Evolutionary conservation across 2,797 vertebrate species (phyloP).

Genomic region (Hydrolagus colliei): DNA sequence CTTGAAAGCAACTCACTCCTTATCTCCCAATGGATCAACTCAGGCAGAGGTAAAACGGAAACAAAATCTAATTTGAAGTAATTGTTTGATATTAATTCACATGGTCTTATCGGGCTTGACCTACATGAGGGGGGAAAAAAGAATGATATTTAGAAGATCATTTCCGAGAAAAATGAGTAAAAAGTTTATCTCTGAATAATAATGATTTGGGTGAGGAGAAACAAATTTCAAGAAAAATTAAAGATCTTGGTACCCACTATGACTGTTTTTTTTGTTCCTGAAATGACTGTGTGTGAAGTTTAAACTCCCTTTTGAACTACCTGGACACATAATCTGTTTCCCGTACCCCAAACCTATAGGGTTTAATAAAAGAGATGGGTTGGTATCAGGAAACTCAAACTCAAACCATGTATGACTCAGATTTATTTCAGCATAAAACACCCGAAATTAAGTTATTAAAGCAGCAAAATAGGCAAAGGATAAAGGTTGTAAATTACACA

Average conservation of each 20-base stretch:
- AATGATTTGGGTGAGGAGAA: neutral
- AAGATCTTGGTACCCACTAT: too few relatives aligned
- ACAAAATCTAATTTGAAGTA: neutral
- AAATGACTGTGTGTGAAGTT: neutral
- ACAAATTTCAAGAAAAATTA: neutral
- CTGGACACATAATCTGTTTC: neutral
- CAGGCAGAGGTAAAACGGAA: neutral
- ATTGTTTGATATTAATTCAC: neutral
- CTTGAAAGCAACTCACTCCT: neutral
- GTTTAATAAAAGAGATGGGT: neutral
- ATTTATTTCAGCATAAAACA: neutral
- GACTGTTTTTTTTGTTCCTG: neutral
- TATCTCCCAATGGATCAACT: neutral
- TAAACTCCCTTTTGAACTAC: neutral
- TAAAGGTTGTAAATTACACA: neutral
- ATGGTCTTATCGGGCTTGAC: neutral
- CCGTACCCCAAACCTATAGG: too few relatives aligned
- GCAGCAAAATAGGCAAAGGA: neutral
- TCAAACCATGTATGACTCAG: neutral
- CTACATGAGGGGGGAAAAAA: neutral
- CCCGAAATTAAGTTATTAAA: neutral
- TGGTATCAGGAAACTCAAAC: neutral
- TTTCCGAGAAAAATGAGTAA: neutral
- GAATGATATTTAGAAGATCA: neutral
- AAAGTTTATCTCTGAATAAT: neutral